phyloP scores from a whole-genome alignment of 2,797 vertebrate genomes.

The Buphagus erythrorhynchus region DNA sequence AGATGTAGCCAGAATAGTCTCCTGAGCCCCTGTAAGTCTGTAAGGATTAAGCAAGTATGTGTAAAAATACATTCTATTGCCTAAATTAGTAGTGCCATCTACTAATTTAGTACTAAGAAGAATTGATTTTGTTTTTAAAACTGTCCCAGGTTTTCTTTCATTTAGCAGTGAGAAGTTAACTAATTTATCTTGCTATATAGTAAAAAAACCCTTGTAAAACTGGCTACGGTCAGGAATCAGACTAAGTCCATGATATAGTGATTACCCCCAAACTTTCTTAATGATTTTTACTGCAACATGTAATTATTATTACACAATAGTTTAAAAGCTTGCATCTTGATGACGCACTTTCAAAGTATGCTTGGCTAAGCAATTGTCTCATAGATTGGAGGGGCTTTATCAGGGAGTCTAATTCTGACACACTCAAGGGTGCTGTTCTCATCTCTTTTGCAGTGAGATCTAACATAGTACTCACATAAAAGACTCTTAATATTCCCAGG shows the following conservation, averaged over 20 bases:
- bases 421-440: neutral
- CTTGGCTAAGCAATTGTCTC: slow-evolving; percentile 32
- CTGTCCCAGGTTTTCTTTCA: neutral
- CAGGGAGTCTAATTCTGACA: neutral
- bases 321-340: slow-evolving; percentile 3
- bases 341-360: slow-evolving; percentile 24
- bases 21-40: neutral
- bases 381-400: slow-evolving; percentile 8
- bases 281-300: slow-evolving; percentile 42
- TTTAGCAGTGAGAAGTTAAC: neutral
- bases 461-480: neutral
- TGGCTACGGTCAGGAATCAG: neutral
- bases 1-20: neutral
- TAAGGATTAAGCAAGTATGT: neutral
- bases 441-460: neutral
- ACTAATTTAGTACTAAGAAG: neutral
- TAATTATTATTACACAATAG: slow-evolving; percentile 58
- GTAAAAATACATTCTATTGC: neutral
- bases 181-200: neutral
- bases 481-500: neutral
- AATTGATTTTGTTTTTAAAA: neutral
- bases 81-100: neutral
- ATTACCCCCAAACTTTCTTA: slow-evolving; percentile 40
- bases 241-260: neutral
- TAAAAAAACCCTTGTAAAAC: neutral